Conservation (phyloP, 2,113 vertebrate genomes). For the Isichthys henryi region DNA sequence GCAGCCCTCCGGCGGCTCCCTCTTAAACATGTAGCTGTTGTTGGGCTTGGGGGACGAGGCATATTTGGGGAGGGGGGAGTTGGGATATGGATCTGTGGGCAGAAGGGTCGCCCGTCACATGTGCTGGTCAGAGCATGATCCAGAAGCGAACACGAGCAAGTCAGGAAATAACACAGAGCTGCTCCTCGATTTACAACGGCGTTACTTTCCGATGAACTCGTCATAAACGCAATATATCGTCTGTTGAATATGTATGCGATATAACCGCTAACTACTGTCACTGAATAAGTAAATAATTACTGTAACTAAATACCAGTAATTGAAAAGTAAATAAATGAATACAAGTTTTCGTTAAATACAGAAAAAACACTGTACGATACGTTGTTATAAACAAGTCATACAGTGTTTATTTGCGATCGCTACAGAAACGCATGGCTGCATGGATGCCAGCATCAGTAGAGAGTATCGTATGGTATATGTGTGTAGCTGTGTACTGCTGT, state of each 20-base stretch:
- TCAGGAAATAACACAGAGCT: neutral
- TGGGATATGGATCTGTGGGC: slow-evolving; percentile 81
- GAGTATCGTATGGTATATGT: neutral
- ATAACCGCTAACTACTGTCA: neutral
- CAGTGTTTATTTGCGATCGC: neutral
- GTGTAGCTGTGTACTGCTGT: neutral
- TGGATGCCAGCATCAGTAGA: neutral
- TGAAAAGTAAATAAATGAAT: neutral
- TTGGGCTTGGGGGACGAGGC: slow-evolving; percentile 97
- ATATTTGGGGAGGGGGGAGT: slow-evolving; percentile 93
- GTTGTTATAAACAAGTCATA: no score
- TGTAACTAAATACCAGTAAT: neutral
- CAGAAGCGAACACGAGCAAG: neutral
- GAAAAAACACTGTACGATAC: neutral
- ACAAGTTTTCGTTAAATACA: neutral
- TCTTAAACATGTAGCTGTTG: slow-evolving; percentile 99
- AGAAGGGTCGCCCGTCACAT: neutral
- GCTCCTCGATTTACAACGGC: neutral
- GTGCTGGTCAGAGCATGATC: neutral
- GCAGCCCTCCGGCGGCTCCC: slow-evolving; percentile 95
- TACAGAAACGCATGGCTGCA: neutral
- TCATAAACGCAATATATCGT: neutral
- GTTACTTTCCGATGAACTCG: neutral
- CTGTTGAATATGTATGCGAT: neutral
- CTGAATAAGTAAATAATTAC: neutral